Evolutionary conservation across 2,888 invertebrate genomes (phyloP).

Genomic region (Spodoptera exigua): DNA sequence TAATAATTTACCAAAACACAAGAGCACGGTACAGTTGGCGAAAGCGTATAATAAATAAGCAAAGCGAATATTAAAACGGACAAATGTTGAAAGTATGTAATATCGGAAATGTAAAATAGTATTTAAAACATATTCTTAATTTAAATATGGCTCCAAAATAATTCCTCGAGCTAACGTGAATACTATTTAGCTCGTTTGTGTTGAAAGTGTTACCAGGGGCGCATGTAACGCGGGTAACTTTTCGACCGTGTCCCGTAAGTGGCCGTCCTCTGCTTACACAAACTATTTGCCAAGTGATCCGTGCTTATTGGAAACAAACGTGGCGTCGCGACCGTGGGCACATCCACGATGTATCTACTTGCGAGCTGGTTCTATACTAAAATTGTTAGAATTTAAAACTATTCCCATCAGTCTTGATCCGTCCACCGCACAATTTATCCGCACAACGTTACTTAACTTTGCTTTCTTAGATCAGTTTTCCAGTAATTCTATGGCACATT

Average conservation of each 20-base stretch:
- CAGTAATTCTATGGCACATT: conserved; percentile 13
- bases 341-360: conserved; percentile 24
- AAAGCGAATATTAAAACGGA: conserved; percentile 13
- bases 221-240: conserved; percentile 30
- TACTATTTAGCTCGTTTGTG: conserved; percentile 18
- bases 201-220: conserved; percentile 21
- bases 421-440: conserved; percentile 30
- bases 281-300: conserved; percentile 58
- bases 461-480: conserved; percentile 12
- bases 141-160: background rate
- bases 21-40: background rate
- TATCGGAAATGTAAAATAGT: conserved; percentile 10
- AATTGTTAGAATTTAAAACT: conserved; percentile 45
- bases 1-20: background rate
- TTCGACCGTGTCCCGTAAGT: conserved; percentile 28
- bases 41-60: conserved; percentile 11
- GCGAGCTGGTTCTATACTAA: conserved; percentile 26
- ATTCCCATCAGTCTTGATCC: conserved; percentile 34
- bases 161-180: too few relatives aligned
- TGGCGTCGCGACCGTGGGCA: conserved; percentile 25
- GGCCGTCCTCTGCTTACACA: conserved; percentile 37
- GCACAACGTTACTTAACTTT: conserved; percentile 32
- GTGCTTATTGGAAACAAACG: conserved; percentile 54
- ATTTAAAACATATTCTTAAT: conserved; percentile 3
- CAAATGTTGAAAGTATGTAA: background rate